Conservation (phyloP, 2,888 invertebrate species). For the Mallateleia sp. region DNA sequence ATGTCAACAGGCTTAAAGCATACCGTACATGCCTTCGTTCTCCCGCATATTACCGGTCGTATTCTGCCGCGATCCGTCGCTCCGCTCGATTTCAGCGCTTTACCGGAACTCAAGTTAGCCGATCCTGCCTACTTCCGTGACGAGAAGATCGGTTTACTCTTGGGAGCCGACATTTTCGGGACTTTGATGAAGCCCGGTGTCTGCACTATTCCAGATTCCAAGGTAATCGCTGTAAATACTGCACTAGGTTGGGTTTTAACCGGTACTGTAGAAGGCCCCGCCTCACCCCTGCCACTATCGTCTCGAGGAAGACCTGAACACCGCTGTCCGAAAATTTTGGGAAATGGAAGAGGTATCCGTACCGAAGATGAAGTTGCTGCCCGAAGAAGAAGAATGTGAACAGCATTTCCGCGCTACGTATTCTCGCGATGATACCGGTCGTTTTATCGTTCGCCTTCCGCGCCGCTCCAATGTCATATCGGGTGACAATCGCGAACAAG, state of each 20-base stretch:
- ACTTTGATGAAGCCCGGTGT: slow-evolving; percentile 47
- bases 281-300: background rate
- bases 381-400: slow-evolving; percentile 21
- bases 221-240: slow-evolving; percentile 59
- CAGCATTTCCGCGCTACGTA: background rate
- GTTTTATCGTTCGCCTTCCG: background rate
- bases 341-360: slow-evolving; percentile 17
- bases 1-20: too few relatives aligned
- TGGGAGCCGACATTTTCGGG: slow-evolving; percentile 66
- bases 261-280: slow-evolving; percentile 13
- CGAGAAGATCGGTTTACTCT: slow-evolving; percentile 50
- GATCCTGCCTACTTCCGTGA: slow-evolving; percentile 29
- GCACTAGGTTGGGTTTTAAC: slow-evolving; percentile 65
- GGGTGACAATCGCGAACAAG: background rate
- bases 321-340: slow-evolving; percentile 7
- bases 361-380: background rate
- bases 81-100: background rate
- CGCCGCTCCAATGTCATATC: background rate
- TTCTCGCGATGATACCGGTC: background rate
- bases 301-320: background rate
- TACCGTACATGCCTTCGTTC: too few relatives aligned
- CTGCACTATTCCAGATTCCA: slow-evolving; percentile 3
- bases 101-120: slow-evolving; percentile 17
- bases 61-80: too few relatives aligned
- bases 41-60: background rate